phyloP scores from a whole-genome alignment of 2,797 vertebrate genomes.

The Labroides dimidiatus region DNA sequence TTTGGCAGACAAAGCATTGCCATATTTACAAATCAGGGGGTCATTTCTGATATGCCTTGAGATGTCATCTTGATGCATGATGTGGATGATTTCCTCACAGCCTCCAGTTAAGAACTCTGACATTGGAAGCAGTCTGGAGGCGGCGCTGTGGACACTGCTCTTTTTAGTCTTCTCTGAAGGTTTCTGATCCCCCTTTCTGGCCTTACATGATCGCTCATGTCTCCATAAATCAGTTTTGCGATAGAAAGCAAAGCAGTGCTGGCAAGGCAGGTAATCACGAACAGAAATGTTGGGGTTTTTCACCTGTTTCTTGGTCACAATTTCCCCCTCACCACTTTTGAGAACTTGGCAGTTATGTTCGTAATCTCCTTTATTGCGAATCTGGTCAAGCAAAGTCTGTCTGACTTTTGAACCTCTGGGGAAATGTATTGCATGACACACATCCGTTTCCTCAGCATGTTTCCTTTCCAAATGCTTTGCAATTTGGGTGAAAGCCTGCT shows the following conservation, averaged over 20 bases:
- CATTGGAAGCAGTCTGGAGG: conserved; percentile 64
- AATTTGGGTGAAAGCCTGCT: conserved; percentile 72
- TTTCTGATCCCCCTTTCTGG: conserved; percentile 66
- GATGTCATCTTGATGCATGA: conserved; percentile 81
- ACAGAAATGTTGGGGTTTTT: conserved; percentile 62
- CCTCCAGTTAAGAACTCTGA: conserved; percentile 72
- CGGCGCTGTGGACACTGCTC: conserved; percentile 32
- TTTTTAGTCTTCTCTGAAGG: conserved; percentile 41
- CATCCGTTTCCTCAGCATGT: conserved; percentile 73
- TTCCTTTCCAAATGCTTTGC: conserved; percentile 76
- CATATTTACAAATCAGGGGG: conserved; percentile 80
- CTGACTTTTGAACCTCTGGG: conserved; percentile 79
- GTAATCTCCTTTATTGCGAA: conserved; percentile 77
- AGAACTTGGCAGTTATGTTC: conserved; percentile 72
- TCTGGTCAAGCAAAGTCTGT: conserved; percentile 73
- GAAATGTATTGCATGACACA: conserved; percentile 75
- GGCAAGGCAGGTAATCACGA: conserved; percentile 78
- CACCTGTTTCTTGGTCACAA: conserved; percentile 63
- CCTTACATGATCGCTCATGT: conserved; percentile 75
- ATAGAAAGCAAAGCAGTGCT: conserved; percentile 79
- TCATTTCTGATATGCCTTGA: conserved; percentile 74
- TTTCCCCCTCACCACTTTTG: conserved; percentile 68
- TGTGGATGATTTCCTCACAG: conserved; percentile 79
- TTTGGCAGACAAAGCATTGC: conserved; percentile 71
- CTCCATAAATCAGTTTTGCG: conserved; percentile 79